These are phyloP conservation scores for Zaprionus lachaisei DNA, from an alignment of 1,140 invertebrate species.

Conservation along the genomic window DNA sequence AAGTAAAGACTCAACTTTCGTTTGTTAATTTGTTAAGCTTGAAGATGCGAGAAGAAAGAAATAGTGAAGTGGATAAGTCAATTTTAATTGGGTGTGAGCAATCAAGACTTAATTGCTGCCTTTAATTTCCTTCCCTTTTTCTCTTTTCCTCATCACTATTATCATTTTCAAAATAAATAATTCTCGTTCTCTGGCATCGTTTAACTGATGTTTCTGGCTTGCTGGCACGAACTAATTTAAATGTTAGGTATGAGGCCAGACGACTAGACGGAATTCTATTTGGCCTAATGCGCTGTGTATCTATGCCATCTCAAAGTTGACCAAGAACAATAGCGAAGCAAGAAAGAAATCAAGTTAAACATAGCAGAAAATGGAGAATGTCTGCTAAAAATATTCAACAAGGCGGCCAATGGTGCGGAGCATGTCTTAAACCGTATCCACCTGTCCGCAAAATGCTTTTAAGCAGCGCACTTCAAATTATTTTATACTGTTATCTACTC, in stretches of 20 bases:
- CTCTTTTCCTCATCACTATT: background rate
- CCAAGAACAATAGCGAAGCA: constrained; percentile 3
- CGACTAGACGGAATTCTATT: background rate
- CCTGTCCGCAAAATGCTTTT: constrained; percentile 58
- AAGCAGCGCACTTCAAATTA: constrained; percentile 63
- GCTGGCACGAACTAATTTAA: background rate
- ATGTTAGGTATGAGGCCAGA: background rate
- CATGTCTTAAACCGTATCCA: constrained; percentile 10
- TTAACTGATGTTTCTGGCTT: background rate
- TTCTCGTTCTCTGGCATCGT: background rate
- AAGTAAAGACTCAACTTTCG: constrained; percentile 3
- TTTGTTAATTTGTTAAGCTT: constrained; percentile 5
- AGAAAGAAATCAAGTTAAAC: constrained; percentile 4
- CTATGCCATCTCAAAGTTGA: background rate
- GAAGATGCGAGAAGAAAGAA: background rate
- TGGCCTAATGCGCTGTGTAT: constrained; percentile 1
- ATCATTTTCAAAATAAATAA: background rate
- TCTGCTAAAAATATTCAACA: constrained; percentile 53
- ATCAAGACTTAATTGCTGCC: background rate
- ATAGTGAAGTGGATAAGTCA: background rate
- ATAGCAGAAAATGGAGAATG: constrained; percentile 14
- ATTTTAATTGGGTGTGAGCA: background rate
- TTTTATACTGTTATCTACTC: constrained; percentile 25
- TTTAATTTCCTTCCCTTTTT: background rate
- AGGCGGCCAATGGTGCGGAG: background rate